These are phyloP conservation scores for Thaumetopoea pityocampa DNA, from an alignment of 1,140 invertebrate species.

Conservation along the genomic window DNA sequence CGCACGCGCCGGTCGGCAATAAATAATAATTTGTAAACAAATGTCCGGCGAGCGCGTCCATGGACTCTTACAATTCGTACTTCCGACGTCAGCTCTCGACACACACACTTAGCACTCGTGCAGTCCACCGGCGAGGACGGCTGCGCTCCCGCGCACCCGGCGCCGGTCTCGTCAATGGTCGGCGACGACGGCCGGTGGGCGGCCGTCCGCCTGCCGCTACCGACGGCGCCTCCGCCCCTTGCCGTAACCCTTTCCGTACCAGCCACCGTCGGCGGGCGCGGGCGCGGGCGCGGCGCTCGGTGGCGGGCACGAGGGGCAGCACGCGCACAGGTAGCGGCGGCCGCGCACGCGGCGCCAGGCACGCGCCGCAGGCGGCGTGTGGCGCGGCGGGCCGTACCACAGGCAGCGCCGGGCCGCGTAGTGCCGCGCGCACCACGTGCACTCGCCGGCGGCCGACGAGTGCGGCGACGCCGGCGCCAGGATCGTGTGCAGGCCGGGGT, in stretches of 20 bases:
- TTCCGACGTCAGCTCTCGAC: too few species aligned
- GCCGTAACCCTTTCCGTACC: constrained; percentile 55
- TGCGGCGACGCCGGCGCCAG: constrained; percentile 51
- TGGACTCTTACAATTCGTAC: too few species aligned
- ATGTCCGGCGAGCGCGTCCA: constrained; percentile 12
- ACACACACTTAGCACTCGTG: too few species aligned
- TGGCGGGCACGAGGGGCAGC: constrained; percentile 29
- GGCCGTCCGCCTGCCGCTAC: constrained; percentile 26
- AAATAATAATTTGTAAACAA: too few species aligned
- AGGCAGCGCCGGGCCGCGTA: constrained; percentile 46
- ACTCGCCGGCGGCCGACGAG: constrained; percentile 17
- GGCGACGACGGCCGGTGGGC: background rate
- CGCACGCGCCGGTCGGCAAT: too few species aligned
- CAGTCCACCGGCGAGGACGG: too few species aligned
- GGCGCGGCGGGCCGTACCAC: constrained; percentile 48
- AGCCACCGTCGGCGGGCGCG: constrained; percentile 33
- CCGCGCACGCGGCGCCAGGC: constrained; percentile 32
- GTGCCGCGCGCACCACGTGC: constrained; percentile 38
- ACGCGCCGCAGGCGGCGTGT: constrained; percentile 24
- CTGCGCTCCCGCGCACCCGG: constrained; percentile 25
- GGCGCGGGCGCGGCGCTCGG: constrained; percentile 41
- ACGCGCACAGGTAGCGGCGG: constrained; percentile 54
- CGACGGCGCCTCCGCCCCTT: constrained; percentile 45
- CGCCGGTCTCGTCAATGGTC: constrained; percentile 13
- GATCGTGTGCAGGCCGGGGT: constrained; percentile 80